phyloP scores from a whole-genome alignment of 1,140 invertebrate genomes.

The Metaphire vulgaris region DNA sequence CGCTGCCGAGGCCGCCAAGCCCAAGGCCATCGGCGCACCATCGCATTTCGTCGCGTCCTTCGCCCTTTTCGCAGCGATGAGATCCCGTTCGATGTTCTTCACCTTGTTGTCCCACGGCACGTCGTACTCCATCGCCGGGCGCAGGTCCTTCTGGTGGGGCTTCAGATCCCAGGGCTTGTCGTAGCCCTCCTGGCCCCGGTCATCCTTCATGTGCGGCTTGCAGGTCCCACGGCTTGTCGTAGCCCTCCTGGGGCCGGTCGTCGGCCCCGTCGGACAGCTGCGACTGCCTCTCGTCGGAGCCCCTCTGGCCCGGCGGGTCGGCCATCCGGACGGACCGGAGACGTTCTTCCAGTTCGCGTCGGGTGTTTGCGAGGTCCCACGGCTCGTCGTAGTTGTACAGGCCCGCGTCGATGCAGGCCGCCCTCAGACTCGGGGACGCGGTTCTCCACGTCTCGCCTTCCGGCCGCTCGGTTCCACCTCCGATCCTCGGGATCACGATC shows the following conservation, averaged over 20 bases:
- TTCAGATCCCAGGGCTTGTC: slow-evolving; percentile 28
- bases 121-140: slow-evolving; percentile 23
- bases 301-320: background rate
- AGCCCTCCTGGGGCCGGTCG: slow-evolving; percentile 23
- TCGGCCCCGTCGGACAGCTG: slow-evolving; percentile 8
- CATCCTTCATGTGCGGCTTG: slow-evolving; percentile 18
- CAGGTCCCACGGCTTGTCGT: slow-evolving; percentile 30
- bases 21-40: background rate
- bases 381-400: slow-evolving; percentile 8
- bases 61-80: slow-evolving; percentile 4
- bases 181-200: slow-evolving; percentile 19
- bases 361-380: slow-evolving; percentile 15
- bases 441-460: background rate
- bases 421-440: background rate
- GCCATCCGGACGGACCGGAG: background rate
- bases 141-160: slow-evolving; percentile 25
- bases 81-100: slow-evolving; percentile 16
- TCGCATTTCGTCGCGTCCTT: background rate
- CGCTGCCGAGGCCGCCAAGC: no score
- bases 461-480: no score
- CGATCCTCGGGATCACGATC: background rate
- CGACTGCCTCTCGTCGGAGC: background rate
- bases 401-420: background rate
- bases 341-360: slow-evolving; percentile 5
- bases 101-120: slow-evolving; percentile 30